These are phyloP conservation scores for Calcarius lapponicus DNA, from an alignment of 2,797 vertebrate genomes.

Conservation along the genomic window DNA sequence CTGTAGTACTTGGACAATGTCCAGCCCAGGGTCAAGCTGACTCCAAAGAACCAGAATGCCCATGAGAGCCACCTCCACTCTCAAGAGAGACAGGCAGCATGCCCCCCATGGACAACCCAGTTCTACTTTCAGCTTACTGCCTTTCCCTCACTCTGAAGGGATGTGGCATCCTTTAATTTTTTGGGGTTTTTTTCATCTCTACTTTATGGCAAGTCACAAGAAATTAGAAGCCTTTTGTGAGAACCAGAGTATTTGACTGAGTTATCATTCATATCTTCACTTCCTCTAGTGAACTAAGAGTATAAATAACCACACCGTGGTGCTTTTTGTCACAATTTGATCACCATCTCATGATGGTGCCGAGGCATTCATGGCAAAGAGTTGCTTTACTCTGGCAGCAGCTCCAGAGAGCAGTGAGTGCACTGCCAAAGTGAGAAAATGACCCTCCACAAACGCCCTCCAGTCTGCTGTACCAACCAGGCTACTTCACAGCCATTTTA, in stretches of 20 bases:
- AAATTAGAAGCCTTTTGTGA: neutral
- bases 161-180: neutral
- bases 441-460: neutral
- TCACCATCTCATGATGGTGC: rapidly evolving
- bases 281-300: neutral
- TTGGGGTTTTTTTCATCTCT: neutral
- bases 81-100: neutral
- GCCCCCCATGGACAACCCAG: rapidly evolving
- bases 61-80: neutral
- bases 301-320: neutral
- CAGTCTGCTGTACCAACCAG: neutral
- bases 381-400: neutral
- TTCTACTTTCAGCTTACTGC: neutral
- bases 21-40: neutral
- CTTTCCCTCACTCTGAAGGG: neutral
- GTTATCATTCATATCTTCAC: neutral
- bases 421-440: neutral
- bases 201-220: neutral
- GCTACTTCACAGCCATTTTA: neutral
- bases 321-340: neutral
- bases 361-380: neutral
- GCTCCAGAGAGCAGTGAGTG: neutral
- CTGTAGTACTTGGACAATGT: neutral
- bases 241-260: neutral
- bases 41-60: neutral